Evolutionary conservation across 2,113 vertebrate species (phyloP), one percentile per base, ranked within the genome.

Genomic region (Perca flavescens): DNA sequence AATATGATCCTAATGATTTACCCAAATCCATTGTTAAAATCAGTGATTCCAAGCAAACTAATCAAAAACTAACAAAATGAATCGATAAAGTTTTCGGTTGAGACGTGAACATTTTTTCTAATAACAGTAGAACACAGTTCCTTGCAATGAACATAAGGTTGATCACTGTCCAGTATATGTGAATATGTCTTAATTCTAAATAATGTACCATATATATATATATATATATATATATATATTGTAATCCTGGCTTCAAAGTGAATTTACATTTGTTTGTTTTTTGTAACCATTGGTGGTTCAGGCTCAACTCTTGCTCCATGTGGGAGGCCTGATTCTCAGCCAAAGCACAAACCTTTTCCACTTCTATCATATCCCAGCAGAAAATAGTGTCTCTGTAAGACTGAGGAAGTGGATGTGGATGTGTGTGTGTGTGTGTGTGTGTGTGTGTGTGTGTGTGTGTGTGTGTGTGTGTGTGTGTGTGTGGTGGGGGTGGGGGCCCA

Each of bases 301-400:
- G 46, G 11, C 36, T 79, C 15, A 31, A 31, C 5, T 43, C 28
- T 21, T 67, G 7, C 21, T 43, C 17, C 31, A 50, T n/a, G 63
- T 68, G n/a, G 46, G 69, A 77, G 54, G 62, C 21, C 69, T 53
- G 63, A 77, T 22, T 50, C 21, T 14, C 19, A 15, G 76, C 17
- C 61, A 74, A 46, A 62, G 76, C 16, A 54, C 65, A 65, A 53
- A 28, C 61, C 49, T 11, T 28, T 53, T 79, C 60, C 15, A 16
- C 40, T 53, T 43, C 31, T 1, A 8, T 62, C 28, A 47, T 47
- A 40, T 16, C 66, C 80, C 1, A 61, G 46, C 67, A 60, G 22
- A 69, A 47, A 28, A 40, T 1, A 11, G 50, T 17, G 14, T 40
- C 53, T 12, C 28, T 52, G n/a, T 34, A 1, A 16, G 65, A n/a